Percentiles rank a stretch among this genome's conserved stretches.
phyloP scores from a whole-genome alignment of 2,888 invertebrate species.

The Lasius fuliginosus region DNA sequence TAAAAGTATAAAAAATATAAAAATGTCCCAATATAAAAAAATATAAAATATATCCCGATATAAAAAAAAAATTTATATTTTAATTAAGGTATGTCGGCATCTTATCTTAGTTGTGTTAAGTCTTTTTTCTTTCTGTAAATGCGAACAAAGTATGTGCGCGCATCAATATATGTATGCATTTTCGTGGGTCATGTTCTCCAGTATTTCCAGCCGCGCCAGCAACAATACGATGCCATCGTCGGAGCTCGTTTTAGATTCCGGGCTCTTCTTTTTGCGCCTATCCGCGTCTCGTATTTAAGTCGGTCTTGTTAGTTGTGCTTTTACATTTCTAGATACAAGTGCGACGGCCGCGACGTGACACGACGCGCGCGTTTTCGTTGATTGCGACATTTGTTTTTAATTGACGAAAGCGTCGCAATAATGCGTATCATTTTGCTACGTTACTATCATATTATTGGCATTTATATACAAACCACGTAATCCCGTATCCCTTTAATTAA shows the following conservation, averaged over 20 bases:
- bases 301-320: conserved; percentile 38
- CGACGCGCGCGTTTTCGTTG: conserved; percentile 3
- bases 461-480: background rate
- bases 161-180: background rate
- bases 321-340: conserved; percentile 44
- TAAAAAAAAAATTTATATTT: too few species aligned
- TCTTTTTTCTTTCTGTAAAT: background rate
- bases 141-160: background rate
- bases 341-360: background rate
- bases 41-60: too few species aligned
- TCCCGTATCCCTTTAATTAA: conserved; percentile 22
- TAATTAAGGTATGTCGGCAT: background rate
- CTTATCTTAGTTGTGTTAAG: background rate
- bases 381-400: conserved; percentile 37
- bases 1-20: too few species aligned
- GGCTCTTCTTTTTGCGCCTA: conserved; percentile 23
- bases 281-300: conserved; percentile 25
- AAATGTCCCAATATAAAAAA: too few species aligned
- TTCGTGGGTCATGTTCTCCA: background rate
- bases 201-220: conserved; percentile 61
- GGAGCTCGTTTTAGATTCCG: conserved; percentile 60
- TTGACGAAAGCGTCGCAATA: background rate
- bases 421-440: background rate
- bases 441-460: conserved; percentile 30
- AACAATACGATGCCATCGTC: conserved; percentile 70